Conservation (phyloP, 2,888 invertebrate genomes). For the Zaprionus bogoriensis region DNA sequence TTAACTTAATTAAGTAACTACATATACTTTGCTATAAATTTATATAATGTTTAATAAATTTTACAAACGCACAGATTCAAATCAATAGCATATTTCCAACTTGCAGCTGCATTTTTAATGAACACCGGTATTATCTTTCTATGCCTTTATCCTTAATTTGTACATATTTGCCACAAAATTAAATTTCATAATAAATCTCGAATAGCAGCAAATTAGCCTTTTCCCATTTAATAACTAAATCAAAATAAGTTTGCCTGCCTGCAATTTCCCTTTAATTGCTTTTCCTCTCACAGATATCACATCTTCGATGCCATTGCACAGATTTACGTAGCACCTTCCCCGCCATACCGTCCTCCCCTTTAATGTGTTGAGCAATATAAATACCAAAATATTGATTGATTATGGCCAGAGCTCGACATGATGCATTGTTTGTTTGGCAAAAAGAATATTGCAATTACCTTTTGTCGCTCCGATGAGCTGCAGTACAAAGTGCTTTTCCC, state of each 20-base stretch:
- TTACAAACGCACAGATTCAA: too few relatives aligned
- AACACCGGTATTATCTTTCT: too few relatives aligned
- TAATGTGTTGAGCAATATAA: constrained; percentile 24
- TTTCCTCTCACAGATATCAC: not conserved
- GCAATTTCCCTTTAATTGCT: not conserved
- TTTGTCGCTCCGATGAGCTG: constrained; percentile 8
- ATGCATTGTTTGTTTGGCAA: constrained; percentile 49
- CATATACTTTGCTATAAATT: too few relatives aligned
- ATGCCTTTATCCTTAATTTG: too few relatives aligned
- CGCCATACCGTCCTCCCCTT: not conserved
- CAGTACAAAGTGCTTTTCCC: constrained; percentile 36
- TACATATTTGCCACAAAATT: too few relatives aligned
- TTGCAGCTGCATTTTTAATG: too few relatives aligned
- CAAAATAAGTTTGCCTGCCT: too few relatives aligned
- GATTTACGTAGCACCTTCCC: not conserved
- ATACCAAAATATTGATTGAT: constrained; percentile 65
- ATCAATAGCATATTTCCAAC: too few relatives aligned
- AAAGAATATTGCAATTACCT: constrained; percentile 63
- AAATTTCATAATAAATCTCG: too few relatives aligned
- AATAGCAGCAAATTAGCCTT: not conserved
- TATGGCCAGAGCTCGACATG: constrained; percentile 58
- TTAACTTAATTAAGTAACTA: too few relatives aligned
- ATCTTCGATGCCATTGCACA: not conserved
- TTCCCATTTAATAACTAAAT: not conserved
- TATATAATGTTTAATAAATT: too few relatives aligned